phyloP scores from a whole-genome alignment of 1,140 invertebrate species.

The Homalodisca vitripennis region DNA sequence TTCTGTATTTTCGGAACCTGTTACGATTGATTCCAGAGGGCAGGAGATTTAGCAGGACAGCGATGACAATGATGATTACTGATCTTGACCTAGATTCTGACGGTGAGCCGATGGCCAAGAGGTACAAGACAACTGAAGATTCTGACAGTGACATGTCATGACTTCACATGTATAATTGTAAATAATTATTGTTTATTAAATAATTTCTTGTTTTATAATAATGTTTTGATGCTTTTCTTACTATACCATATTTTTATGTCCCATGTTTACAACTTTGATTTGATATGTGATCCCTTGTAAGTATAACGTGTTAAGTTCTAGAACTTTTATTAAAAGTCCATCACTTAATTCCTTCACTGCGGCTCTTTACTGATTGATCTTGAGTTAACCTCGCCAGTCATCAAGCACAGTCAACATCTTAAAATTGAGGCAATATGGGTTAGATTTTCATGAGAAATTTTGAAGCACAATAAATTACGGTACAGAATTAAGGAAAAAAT shows the following conservation, averaged over 20 bases:
- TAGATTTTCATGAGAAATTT: too few relatives aligned
- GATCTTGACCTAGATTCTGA: background rate
- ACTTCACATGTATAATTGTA: background rate
- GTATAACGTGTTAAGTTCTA: too few relatives aligned
- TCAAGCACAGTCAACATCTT: too few relatives aligned
- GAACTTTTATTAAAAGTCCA: too few relatives aligned
- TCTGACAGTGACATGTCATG: background rate
- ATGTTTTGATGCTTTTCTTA: background rate
- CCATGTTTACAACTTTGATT: background rate
- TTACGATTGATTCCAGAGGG: background rate
- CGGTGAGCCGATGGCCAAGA: background rate
- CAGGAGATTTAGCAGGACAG: background rate
- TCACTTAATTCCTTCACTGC: too few relatives aligned
- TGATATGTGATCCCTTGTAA: too few relatives aligned
- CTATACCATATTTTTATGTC: background rate
- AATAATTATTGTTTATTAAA: background rate
- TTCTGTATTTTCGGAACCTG: too few relatives aligned
- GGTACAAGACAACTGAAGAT: background rate
- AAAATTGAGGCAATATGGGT: too few relatives aligned
- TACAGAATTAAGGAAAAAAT: too few relatives aligned
- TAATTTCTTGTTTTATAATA: background rate
- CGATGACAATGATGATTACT: constrained; percentile 18
- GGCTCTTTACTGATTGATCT: too few relatives aligned
- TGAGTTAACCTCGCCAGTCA: too few relatives aligned
- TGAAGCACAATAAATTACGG: too few relatives aligned